phyloP scores from a whole-genome alignment of 2,797 vertebrate species.

The Masticophis lateralis region DNA sequence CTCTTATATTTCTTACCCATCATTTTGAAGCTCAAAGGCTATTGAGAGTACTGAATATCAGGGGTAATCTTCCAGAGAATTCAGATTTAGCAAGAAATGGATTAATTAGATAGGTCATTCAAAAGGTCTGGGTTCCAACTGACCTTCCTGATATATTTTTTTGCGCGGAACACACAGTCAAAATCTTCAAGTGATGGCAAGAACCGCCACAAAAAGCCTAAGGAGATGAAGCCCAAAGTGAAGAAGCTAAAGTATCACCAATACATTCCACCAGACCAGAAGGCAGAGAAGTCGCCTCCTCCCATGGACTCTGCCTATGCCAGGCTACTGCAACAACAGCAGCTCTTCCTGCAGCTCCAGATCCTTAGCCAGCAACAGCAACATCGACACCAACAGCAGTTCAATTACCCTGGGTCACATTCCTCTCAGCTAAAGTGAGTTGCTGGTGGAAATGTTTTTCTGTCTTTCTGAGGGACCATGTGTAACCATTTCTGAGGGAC shows the following conservation, averaged over 20 bases:
- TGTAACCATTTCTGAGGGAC: not conserved
- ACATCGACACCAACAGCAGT: conserved; percentile 75
- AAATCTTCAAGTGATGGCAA: conserved; percentile 85
- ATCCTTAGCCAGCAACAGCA: conserved; percentile 97
- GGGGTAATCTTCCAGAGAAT: not conserved
- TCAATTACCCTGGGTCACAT: conserved; percentile 84
- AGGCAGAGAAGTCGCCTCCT: conserved; percentile 93
- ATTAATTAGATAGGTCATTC: not conserved
- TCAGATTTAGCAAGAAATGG: not conserved
- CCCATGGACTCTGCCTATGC: conserved; percentile 99
- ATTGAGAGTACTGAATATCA: not conserved
- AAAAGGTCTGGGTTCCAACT: not conserved
- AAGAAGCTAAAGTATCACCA: conserved; percentile 99
- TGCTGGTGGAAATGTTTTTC: not conserved
- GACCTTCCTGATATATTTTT: conserved; percentile 31
- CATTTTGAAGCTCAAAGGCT: not conserved
- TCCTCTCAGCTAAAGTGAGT: conserved; percentile 84
- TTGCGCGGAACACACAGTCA: conserved; percentile 70
- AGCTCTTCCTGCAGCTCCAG: conserved; percentile 97
- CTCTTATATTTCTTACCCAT: not conserved
- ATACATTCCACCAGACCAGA: conserved; percentile 98
- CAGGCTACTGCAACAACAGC: conserved; percentile 93
- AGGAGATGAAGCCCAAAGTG: conserved; percentile 97
- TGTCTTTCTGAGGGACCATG: not conserved
- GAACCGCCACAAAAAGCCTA: conserved; percentile 97